These are phyloP conservation scores for Apodemia duryi DNA, from an alignment of 2,888 invertebrate genomes.

Conservation along the genomic window DNA sequence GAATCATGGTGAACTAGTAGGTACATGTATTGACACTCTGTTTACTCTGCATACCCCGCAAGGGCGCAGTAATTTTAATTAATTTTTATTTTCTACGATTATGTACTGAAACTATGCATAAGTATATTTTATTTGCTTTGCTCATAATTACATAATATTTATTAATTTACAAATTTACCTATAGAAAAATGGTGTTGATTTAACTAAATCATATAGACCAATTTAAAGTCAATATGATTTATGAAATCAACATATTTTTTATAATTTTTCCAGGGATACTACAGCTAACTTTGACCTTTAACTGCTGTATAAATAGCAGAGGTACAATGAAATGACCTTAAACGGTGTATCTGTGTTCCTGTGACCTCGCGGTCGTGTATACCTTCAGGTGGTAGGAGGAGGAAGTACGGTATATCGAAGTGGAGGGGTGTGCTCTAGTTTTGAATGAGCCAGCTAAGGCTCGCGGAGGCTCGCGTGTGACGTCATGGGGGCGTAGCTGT, in stretches of 20 bases:
- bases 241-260: background rate
- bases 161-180: too few relatives aligned
- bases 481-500: slow-evolving; percentile 71
- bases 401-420: slow-evolving; percentile 40
- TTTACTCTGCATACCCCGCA: too few relatives aligned
- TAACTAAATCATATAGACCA: background rate
- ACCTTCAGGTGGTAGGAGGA: slow-evolving; percentile 36
- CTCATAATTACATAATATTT: too few relatives aligned
- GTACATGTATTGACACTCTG: too few relatives aligned
- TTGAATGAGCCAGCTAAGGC: slow-evolving; percentile 71
- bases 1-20: too few relatives aligned
- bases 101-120: too few relatives aligned
- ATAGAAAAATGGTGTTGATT: too few relatives aligned
- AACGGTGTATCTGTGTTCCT: slow-evolving; percentile 38
- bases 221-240: background rate
- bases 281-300: slow-evolving; percentile 41
- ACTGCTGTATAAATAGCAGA: slow-evolving; percentile 43
- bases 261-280: background rate
- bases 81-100: too few relatives aligned
- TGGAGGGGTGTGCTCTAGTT: slow-evolving; percentile 66
- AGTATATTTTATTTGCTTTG: too few relatives aligned
- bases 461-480: slow-evolving; percentile 61
- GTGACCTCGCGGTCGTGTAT: slow-evolving; percentile 43
- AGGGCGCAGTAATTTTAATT: too few relatives aligned
- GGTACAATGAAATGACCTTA: slow-evolving; percentile 51